phyloP scores from a whole-genome alignment of 35 echinoderm and acorn worm species.

The Lytechinus pictus region DNA sequence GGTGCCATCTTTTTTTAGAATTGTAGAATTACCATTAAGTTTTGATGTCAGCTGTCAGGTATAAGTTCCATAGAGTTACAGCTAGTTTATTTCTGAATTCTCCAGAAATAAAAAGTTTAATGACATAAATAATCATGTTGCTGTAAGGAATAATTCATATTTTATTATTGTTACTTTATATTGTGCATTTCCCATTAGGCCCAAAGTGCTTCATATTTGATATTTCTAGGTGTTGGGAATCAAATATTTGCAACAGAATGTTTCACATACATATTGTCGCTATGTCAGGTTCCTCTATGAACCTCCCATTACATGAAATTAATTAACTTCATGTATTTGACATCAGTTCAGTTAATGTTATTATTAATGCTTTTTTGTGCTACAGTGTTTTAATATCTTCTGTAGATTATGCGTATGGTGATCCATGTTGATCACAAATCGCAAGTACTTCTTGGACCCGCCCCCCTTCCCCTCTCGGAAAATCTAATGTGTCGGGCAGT shows the following conservation, averaged over 20 bases:
- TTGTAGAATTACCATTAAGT: not conserved
- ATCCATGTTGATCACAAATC: too few relatives aligned
- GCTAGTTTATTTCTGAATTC: too few relatives aligned
- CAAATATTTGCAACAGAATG: not conserved
- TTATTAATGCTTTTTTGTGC: not conserved
- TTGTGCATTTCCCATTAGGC: not conserved
- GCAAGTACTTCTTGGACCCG: too few relatives aligned
- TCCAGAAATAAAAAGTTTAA: too few relatives aligned
- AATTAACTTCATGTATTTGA: not conserved
- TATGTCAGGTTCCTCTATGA: not conserved
- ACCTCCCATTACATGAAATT: too few relatives aligned
- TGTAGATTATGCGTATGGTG: not conserved
- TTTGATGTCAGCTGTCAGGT: not conserved
- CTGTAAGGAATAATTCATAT: too few relatives aligned
- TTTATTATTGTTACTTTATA: too few relatives aligned
- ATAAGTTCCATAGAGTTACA: not conserved
- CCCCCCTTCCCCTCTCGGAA: too few relatives aligned
- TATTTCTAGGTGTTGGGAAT: not conserved
- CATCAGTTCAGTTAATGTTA: not conserved
- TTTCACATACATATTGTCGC: not conserved
- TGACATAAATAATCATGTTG: too few relatives aligned
- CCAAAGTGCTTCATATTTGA: not conserved
- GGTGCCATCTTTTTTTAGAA: not conserved
- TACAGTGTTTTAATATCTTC: not conserved
- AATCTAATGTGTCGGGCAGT: too few relatives aligned